These are phyloP conservation scores for Pseudoips prasinana DNA, from an alignment of 2,888 invertebrate species.

Conservation along the genomic window DNA sequence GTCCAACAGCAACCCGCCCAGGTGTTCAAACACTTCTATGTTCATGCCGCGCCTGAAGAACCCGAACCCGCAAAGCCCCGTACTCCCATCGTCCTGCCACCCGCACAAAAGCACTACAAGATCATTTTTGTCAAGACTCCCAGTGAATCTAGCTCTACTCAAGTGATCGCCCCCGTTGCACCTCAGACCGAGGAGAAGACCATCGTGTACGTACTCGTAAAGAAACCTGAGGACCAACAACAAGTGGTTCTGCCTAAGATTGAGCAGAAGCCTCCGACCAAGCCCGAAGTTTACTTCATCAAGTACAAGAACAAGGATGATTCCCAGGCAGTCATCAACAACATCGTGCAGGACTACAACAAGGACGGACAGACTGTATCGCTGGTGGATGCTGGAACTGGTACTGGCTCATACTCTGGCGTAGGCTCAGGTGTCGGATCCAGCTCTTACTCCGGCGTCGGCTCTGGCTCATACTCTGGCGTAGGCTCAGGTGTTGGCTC, in stretches of 20 bases:
- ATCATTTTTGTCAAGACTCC: conserved; percentile 91
- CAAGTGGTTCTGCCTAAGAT: conserved; percentile 85
- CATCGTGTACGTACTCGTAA: conserved; percentile 88
- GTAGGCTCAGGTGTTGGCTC: neutral
- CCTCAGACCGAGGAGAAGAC: conserved; percentile 87
- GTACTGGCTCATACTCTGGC: neutral
- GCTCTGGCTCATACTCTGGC: neutral
- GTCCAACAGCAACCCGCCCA: conserved; percentile 88
- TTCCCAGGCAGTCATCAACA: conserved; percentile 67
- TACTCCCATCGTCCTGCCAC: conserved; percentile 81
- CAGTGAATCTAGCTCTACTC: conserved; percentile 83
- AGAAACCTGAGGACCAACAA: conserved; percentile 87
- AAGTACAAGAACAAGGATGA: conserved; percentile 86
- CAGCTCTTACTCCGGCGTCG: neutral
- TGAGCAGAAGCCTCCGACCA: conserved; percentile 86
- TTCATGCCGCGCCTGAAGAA: conserved; percentile 73
- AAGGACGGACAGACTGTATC: conserved; percentile 34
- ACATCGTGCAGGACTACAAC: conserved; percentile 68
- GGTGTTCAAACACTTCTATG: conserved; percentile 81
- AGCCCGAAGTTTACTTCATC: conserved; percentile 90
- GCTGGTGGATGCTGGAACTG: conserved; percentile 13
- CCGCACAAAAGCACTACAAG: conserved; percentile 89
- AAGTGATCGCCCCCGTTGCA: conserved; percentile 84
- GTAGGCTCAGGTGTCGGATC: conserved; percentile 2
- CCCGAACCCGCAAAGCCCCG: conserved; percentile 79